Evolutionary conservation across 2,797 vertebrate species (phyloP), one percentile per base, ranked within the genome.

Genomic region (Thalassophryne amazonica): DNA sequence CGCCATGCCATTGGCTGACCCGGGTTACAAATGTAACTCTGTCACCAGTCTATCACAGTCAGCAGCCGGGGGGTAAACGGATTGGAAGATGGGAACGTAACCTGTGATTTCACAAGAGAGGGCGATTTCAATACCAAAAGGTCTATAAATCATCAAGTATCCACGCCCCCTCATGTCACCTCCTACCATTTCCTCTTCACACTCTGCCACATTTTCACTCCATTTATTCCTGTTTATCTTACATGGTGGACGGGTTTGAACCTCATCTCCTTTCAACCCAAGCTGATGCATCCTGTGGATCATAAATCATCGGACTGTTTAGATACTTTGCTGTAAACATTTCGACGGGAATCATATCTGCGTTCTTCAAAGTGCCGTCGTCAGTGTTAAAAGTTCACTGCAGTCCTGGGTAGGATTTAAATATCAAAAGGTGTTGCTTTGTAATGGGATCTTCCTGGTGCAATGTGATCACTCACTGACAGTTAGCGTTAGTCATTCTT

Each of bases 171-270:
- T 58, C 16, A 43, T 68, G 29, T 67, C 78, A 64, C 63, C 76
- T 58, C 73, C 75, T 77, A 70, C 71, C 50, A 75, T 74, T 69
- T 76, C 73, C 74, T 56, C 31, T 41, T 42, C 28, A 36, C 51
- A 52, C 68, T 54, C 73, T n/a, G n/a, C n/a, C 61, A 48, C 48
- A 68, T 66, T 34, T 43, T 36, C 36, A 40, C 45, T 54, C 72
- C 80, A 88, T 87, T 86, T 88, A 87, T 86, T 84, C 73, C 73
- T 88, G 89, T 90, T 90, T 90, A 86, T 86, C 80, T 89, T 87
- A 86, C 77, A 84, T 85, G 75, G 76, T 15, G 39, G 62, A 71
- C 67, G 33, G 65, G 68, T 85, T 85, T 80, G 69, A 76, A 76
- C 73, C 69, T 60, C 60, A 27, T 62, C 76, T 80, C 60, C 76